Evolutionary conservation across 2,888 invertebrate genomes (phyloP), one percentile per base, ranked within the genome.

Genomic region (Heliothis peltigera): DNA sequence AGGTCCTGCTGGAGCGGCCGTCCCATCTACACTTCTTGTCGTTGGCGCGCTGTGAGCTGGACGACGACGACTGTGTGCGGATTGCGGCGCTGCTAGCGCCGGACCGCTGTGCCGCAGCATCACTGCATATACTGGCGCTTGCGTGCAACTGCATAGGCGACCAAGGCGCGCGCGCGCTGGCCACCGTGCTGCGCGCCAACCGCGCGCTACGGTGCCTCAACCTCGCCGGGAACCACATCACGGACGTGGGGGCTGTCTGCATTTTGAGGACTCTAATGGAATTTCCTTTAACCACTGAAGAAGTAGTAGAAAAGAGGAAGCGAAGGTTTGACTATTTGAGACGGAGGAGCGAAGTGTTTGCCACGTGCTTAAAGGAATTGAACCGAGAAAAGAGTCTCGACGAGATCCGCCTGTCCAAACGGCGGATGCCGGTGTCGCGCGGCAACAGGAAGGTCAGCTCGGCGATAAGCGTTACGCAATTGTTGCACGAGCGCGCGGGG

Each of bases 171-270:
- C 12, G 47, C 46, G 78, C 75, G 10, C 65, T 84, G 4, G 84
- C 64, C 18, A 55, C 35, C 8, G 76, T 77, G 53, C 73, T 86
- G 62, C 80, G 84, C 19, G 67, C 56, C 48, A 86, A 86, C 54
- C 82, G 86, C 25, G 25, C 64, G 22, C 72, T 86, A 25, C 79
- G 70, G 22, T 78, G 82, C 57, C 79, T 86, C 43, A 77, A 83
- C 61, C 76, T 86, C 4, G 67, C 82, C 39, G 82, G 80, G 3
- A 86, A 85, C 67, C 63, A 52, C n/a, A 55, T 86, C 28, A 59
- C 77, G 6, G 78, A 83, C 69, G 52, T 12, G 18, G 86, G 85
- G 39, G 83, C 80, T 10, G 52, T 39, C 1, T 44, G 56, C 15
- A 68, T 85, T 18, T 65, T 84, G 8, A 60, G 43, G 6, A 68